Percentiles rank a stretch among this genome's conserved stretches.
phyloP scores from a whole-genome alignment of 2,113 vertebrate species.

The Pollimyrus isidori region DNA sequence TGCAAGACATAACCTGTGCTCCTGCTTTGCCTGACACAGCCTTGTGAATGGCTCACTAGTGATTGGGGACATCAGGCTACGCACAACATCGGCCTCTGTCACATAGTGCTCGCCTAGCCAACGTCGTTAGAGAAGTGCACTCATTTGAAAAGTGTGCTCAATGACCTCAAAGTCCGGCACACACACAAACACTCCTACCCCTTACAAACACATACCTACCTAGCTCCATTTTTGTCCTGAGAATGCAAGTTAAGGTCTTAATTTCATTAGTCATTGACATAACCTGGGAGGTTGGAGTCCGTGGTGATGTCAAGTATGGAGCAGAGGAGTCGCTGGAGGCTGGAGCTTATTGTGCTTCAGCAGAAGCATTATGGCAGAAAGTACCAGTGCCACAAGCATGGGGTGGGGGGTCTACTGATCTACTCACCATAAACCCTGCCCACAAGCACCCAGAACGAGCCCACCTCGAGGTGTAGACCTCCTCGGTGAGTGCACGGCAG shows the following conservation, averaged over 20 bases:
- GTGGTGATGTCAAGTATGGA: neutral
- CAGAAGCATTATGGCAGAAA: neutral
- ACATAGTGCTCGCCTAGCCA: neutral
- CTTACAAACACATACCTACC: neutral
- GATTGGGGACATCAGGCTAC: neutral
- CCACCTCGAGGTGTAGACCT: neutral
- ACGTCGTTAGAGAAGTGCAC: constrained; percentile 14
- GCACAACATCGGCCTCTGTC: neutral
- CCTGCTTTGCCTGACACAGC: constrained; percentile 35
- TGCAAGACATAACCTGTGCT: constrained; percentile 22
- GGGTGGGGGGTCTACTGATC: neutral
- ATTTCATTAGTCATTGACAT: neutral
- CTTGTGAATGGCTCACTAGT: constrained; percentile 36
- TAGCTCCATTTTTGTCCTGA: constrained; percentile 5
- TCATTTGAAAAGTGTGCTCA: neutral
- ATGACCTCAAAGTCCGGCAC: neutral
- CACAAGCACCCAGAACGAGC: neutral
- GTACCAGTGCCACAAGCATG: neutral
- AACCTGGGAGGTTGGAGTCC: neutral
- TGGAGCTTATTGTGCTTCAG: neutral
- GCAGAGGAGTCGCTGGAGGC: neutral
- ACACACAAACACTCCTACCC: neutral
- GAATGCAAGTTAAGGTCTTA: constrained; percentile 37
- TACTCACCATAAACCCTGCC: neutral
- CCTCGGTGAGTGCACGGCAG: neutral